Evolutionary conservation across 2,888 invertebrate genomes (phyloP), one percentile per base, ranked within the genome.

Genomic region (Macrophya annulata): DNA sequence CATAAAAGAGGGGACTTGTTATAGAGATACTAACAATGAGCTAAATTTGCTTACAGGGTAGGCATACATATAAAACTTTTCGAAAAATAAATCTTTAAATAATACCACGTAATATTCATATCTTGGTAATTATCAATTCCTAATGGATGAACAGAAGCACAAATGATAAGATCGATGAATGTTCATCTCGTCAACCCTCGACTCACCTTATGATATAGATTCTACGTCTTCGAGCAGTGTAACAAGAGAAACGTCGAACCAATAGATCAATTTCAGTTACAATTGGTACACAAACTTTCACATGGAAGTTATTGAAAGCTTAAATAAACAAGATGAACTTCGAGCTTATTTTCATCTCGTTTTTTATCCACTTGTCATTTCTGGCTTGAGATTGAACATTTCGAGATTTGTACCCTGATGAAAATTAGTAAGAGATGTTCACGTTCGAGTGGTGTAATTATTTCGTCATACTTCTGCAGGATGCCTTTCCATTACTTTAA

Each of bases 1-100:
- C 83, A n/a, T 83, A 65, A 43, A 71, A 71, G 48, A 65, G 43
- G 68, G 51, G 37, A 68, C n/a, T 68, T 25, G 83, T 51, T 37
- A n/a, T 40, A 62, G 81, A 81, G 59, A 31, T 77, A 43, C 81
- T 43, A 9, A 43, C 62, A 21, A 21, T 59, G 62, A 17, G 62
- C 31, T 25, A 21, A 81, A 81, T 55, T 77, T 77, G 31, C 74
- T 45, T 74, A 10, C 6, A 9, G 74, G 10, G 17, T 37, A 4
- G 9, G 31, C n/a, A 3, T 31, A 31, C 31, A 31, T 31, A 9
- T 6, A 55, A 17, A 55, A 6, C 37, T 31, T 8, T 51, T 43
- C 17, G 51, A 55, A 55, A 31, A 43, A 55, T 51, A 17, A 31
- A 74, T 74, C 40, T 1, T 6, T 1, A 77, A 5, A 10, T 8